Evolutionary conservation across 2,797 vertebrate species (phyloP), one percentile per base, ranked within the genome.

Genomic region (Craterocephalus amniculus): DNA sequence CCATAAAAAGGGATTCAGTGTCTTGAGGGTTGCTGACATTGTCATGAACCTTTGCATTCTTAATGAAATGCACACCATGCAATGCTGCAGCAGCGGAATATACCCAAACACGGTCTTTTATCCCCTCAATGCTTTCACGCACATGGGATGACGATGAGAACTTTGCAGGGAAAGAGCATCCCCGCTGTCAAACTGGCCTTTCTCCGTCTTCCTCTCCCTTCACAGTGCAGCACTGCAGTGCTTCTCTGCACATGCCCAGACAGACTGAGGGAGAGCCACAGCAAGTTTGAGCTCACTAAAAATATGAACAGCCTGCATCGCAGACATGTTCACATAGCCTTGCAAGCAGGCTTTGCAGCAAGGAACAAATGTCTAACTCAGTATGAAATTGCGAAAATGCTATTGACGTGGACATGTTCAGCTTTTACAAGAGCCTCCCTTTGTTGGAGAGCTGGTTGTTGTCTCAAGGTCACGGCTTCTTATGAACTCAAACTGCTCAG

Each of bases 181-280:
- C 73, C 67, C 70, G 51, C 72, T 78, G 80, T 85, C 81, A 76
- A 64, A 80, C 83, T 69, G 72, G 71, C 79, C 78, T 71, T 70
- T 74, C 77, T 80, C 66, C 75, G 45, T 81, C 83, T 85, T 32
- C 70, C 77, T 80, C 76, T 79, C 75, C 76, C 43, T 59, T 64
- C 78, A 63, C 63, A 58, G 83, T 83, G 85, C 90, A 86, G 87
- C 88, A 90, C 87, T 88, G 92, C 93, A 90, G 90, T 92, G 89
- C 70, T 20, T 73, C 78, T 88, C 90, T 91, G 89, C 93, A 92
- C 92, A 92, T 92, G 91, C 88, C 88, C 92, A 92, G 86, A 89
- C 76, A 73, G 83, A 80, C 74, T 27, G 64, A 58, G 68, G 76
- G 77, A 81, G 80, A 82, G 81, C 75, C 85, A 90, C 85, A 72